Conservation (phyloP, 2,888 invertebrate genomes). For the Leptinotarsa peninsularis region DNA sequence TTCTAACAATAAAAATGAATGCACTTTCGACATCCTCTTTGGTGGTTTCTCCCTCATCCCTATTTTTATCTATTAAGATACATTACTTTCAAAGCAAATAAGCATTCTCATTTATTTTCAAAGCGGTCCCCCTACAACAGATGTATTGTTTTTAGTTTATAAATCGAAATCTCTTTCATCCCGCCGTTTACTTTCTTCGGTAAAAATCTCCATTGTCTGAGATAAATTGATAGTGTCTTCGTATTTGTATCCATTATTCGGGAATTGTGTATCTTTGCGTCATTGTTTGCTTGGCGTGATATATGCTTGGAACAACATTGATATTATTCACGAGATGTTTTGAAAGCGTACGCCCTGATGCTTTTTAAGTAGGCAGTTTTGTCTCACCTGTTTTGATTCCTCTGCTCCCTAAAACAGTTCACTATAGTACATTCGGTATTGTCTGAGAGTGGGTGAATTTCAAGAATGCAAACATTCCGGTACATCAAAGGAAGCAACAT, state of each 20-base stretch:
- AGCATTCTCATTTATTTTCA: not conserved
- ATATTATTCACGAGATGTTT: constrained; percentile 13
- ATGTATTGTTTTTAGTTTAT: constrained; percentile 5
- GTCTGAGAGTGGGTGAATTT: too few species aligned
- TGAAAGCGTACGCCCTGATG: not conserved
- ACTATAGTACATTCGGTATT: too few species aligned
- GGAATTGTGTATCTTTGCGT: constrained; percentile 3
- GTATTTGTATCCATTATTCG: constrained; percentile 10
- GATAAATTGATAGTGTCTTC: not conserved
- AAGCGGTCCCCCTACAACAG: not conserved
- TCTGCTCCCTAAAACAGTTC: too few species aligned
- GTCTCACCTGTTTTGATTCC: too few species aligned
- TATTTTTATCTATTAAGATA: not conserved
- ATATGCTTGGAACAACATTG: not conserved
- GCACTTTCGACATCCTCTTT: not conserved
- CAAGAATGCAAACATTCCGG: too few species aligned
- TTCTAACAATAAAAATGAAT: not conserved
- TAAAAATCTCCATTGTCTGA: constrained; percentile 5
- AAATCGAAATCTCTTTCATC: constrained; percentile 5
- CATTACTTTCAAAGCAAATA: not conserved
- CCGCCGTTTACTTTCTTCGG: not conserved
- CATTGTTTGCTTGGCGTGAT: constrained; percentile 12
- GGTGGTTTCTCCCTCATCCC: not conserved
- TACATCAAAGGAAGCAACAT: too few species aligned
- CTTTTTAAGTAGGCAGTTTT: not conserved